Percentiles rank a stretch among this genome's conserved stretches.
Evolutionary conservation across 2,797 vertebrate species (phyloP).

Genomic region (Neopelma chrysocephalum): DNA sequence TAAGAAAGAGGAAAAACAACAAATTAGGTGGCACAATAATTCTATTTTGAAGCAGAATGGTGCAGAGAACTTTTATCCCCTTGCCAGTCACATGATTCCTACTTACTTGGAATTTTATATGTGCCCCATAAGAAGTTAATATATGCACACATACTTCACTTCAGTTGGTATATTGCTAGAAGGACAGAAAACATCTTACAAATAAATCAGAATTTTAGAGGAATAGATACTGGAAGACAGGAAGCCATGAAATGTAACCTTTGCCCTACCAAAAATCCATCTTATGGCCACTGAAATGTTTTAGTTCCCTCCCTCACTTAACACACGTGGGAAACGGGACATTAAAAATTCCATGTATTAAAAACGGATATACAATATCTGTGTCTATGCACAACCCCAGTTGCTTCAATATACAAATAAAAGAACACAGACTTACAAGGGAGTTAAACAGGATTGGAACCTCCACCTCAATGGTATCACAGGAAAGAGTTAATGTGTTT

Average conservation of each 20-base stretch:
- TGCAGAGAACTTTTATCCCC: slow-evolving; percentile 31
- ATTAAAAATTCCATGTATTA: not conserved
- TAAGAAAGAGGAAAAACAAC: slow-evolving; percentile 71
- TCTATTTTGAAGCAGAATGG: slow-evolving; percentile 54
- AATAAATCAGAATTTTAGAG: not conserved
- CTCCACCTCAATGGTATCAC: not conserved
- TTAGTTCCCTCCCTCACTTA: not conserved
- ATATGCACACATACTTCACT: not conserved
- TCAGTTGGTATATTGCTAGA: not conserved
- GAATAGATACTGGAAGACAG: not conserved
- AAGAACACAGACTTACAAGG: not conserved
- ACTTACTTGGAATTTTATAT: slow-evolving; percentile 1
- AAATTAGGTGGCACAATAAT: slow-evolving; percentile 59
- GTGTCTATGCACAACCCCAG: not conserved
- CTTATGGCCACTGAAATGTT: not conserved
- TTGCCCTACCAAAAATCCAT: not conserved
- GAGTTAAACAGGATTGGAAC: not conserved
- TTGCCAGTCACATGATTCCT: not conserved
- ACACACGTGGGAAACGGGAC: not conserved
- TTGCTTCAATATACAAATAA: not conserved
- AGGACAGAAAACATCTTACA: not conserved
- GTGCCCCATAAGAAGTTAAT: not conserved
- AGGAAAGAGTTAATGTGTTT: not conserved
- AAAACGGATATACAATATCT: not conserved
- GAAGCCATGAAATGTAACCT: not conserved